Conservation (phyloP, 2,888 invertebrate genomes). For the Pandemis heparana region DNA sequence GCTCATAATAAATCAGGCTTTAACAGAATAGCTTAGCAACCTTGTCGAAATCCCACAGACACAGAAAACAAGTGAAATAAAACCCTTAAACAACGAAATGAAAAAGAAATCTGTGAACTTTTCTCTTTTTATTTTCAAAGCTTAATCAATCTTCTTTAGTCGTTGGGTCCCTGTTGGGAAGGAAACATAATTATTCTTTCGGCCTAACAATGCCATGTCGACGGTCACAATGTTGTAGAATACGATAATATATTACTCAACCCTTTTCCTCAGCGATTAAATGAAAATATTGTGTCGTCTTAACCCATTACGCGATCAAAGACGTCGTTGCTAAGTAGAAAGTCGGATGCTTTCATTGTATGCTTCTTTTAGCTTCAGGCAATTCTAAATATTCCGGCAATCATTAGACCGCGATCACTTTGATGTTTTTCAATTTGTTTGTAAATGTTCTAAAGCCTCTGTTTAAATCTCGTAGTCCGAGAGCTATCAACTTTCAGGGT, state of each 20-base stretch:
- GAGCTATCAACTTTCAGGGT: no score
- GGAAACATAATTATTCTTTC: slow-evolving; percentile 45
- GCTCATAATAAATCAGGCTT: not conserved
- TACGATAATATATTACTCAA: slow-evolving; percentile 31
- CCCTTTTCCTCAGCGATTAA: slow-evolving; percentile 30
- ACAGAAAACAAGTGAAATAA: not conserved
- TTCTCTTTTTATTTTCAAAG: slow-evolving; percentile 35
- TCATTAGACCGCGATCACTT: no score
- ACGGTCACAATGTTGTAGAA: slow-evolving; percentile 18
- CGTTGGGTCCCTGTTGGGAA: slow-evolving; percentile 21
- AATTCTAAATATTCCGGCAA: no score
- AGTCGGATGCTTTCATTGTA: not conserved
- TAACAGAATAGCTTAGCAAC: not conserved
- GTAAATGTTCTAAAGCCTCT: no score
- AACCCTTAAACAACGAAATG: not conserved
- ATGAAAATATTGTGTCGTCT: slow-evolving; percentile 17
- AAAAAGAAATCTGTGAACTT: slow-evolving; percentile 13
- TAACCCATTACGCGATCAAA: not conserved
- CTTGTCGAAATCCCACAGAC: not conserved
- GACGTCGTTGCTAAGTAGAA: not conserved
- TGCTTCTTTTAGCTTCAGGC: not conserved
- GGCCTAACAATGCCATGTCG: slow-evolving; percentile 39
- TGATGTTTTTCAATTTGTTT: no score
- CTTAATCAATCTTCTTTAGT: slow-evolving; percentile 47
- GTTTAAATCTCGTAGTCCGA: no score